Base-by-base conservation (phyloP, 2,113 vertebrate genomes). In the Prionailurus viverrinus region DNA sequence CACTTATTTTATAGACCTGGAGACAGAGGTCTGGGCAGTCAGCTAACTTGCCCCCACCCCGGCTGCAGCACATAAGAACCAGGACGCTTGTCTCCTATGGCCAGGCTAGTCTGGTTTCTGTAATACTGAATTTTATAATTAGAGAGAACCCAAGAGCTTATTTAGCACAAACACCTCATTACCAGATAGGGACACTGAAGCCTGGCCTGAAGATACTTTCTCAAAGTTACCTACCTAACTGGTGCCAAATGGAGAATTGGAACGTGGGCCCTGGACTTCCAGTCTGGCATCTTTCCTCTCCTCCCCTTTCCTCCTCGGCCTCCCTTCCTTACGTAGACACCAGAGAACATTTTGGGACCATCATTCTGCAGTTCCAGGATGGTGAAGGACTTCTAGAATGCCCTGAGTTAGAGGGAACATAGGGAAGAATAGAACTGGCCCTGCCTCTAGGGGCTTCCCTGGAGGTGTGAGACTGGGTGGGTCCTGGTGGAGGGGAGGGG, bases 181-280 rank as follows among this genome's bases (percentile, higher is more conserved):
- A 96, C 55, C 36, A 86, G 69, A 18, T 53, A 89, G 90, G 82
- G 82, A 97, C 97, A 97, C 94, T 71, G 97, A 97, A 86, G 29
- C 79, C 88, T 96, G 85, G 36, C 65, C 92, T 93, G 18, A 97
- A 95, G 82, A 91, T 45, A 87, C 86, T 89, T 96, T 95, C 86
- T 89, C 73, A 95, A 93, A 89, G 36, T 85, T 81, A 41, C 11
- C 25, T 82, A 74, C 89, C 23, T 41, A 71, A 36, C 23, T 45
- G 16, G 65, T 55, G 27, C 86, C 29, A 45, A 39, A 36, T 63
- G 45, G 84, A 48, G 36, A 82, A 25, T 1, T 27, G 12, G 76
- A 69, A 65, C 1, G 1, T 27, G n/a, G 88, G 58, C 18, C 11
- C 81, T 29, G 61, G 76, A 25, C 39, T 74, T 71, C 65, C 3